Percentiles rank a stretch among this genome's conserved stretches.
phyloP scores from a whole-genome alignment of 1,140 invertebrate species.

The Drosophila nebulosa region DNA sequence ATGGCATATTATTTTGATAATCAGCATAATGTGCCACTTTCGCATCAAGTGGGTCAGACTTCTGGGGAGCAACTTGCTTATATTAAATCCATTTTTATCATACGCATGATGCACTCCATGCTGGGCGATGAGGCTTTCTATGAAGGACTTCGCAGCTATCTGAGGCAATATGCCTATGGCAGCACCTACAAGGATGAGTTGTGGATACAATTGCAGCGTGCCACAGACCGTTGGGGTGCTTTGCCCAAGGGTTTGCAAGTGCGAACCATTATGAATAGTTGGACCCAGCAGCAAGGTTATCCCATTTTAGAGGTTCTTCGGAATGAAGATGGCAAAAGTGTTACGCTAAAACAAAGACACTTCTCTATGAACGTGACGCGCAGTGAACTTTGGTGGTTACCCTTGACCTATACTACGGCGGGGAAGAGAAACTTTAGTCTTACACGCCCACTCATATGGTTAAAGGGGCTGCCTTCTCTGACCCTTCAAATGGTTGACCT shows the following conservation, averaged over 20 bases:
- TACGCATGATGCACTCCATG: conserved; percentile 94
- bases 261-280: conserved; percentile 88
- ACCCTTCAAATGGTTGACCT: not conserved
- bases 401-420: conserved; percentile 85
- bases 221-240: conserved; percentile 79
- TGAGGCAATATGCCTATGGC: conserved; percentile 83
- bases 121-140: conserved; percentile 88
- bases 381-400: conserved; percentile 82
- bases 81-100: conserved; percentile 89
- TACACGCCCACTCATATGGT: not conserved
- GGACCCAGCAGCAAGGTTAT: conserved; percentile 91
- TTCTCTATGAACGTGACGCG: not conserved
- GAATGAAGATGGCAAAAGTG: conserved; percentile 80
- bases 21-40: not conserved
- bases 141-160: conserved; percentile 85
- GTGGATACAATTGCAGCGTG: conserved; percentile 87
- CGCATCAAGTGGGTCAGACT: not conserved
- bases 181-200: conserved; percentile 92
- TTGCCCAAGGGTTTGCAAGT: conserved; percentile 83
- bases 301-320: conserved; percentile 87
- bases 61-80: conserved; percentile 85
- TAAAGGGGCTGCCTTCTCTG: not conserved
- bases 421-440: conserved; percentile 60
- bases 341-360: conserved; percentile 12
- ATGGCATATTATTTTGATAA: not conserved